These are phyloP conservation scores for Trissolcus brochymenae DNA, from an alignment of 2,888 invertebrate genomes.

Conservation along the genomic window DNA sequence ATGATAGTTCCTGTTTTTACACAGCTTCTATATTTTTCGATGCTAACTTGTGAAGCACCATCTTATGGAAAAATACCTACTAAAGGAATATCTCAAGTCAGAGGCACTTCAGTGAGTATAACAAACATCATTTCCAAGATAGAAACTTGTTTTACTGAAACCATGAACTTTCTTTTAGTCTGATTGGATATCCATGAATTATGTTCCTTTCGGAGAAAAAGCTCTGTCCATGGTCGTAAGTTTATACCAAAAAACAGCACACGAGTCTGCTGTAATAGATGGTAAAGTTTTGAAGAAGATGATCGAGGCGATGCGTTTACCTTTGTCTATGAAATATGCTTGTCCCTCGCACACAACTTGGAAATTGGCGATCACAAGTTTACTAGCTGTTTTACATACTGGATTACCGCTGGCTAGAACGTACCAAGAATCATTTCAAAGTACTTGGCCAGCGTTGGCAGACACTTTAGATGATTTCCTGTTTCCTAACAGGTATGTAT, in stretches of 20 bases:
- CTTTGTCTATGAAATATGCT: constrained; percentile 87
- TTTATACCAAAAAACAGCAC: constrained; percentile 85
- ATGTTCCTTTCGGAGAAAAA: constrained; percentile 91
- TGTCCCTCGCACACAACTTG: constrained; percentile 89
- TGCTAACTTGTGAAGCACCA: constrained; percentile 83
- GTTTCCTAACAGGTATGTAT: constrained; percentile 85
- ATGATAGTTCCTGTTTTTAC: constrained; percentile 84
- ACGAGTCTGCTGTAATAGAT: constrained; percentile 83
- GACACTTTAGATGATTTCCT: constrained; percentile 92
- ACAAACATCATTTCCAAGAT: not conserved
- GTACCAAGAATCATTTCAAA: constrained; percentile 83
- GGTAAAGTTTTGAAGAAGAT: constrained; percentile 81
- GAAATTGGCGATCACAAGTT: constrained; percentile 87
- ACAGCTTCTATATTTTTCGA: constrained; percentile 82
- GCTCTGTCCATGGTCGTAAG: constrained; percentile 85
- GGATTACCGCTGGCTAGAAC: constrained; percentile 92
- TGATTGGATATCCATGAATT: constrained; percentile 88
- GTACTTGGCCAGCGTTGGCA: constrained; percentile 92
- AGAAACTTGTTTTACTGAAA: not conserved
- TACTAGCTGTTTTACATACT: constrained; percentile 86
- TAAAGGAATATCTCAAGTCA: constrained; percentile 77
- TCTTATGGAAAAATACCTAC: constrained; percentile 79
- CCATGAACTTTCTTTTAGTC: constrained; percentile 73
- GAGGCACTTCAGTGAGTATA: constrained; percentile 69
- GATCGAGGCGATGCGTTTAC: constrained; percentile 83